These are phyloP conservation scores for Vulpes ferrilata DNA, from an alignment of 2,113 vertebrate species.

Conservation along the genomic window DNA sequence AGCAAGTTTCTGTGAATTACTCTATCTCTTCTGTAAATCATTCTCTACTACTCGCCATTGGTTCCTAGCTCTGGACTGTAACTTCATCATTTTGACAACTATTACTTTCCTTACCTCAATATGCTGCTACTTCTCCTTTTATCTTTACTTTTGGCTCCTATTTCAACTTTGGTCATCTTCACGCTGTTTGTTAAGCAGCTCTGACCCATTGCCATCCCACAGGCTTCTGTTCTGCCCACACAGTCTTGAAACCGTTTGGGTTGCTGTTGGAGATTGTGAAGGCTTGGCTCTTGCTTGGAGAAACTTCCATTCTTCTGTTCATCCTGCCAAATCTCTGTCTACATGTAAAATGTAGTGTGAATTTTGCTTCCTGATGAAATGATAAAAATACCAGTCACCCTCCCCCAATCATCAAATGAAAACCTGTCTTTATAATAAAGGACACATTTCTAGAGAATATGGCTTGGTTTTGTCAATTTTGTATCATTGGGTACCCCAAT, in stretches of 20 bases:
- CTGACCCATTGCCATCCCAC: neutral
- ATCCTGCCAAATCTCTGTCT: slow-evolving; percentile 47
- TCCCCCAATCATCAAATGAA: neutral
- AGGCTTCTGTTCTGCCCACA: slow-evolving; percentile 9
- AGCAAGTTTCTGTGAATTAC: neutral
- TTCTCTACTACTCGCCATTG: neutral
- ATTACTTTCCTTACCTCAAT: neutral
- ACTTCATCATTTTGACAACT: neutral
- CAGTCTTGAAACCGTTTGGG: neutral
- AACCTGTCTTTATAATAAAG: neutral
- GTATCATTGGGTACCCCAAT: neutral
- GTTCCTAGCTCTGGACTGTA: neutral
- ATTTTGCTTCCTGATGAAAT: slow-evolving; percentile 63
- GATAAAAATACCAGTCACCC: neutral
- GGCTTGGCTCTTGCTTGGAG: neutral
- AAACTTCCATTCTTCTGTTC: slow-evolving; percentile 6
- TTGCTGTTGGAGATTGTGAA: slow-evolving; percentile 28
- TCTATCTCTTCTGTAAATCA: slow-evolving; percentile 5
- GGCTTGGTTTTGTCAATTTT: slow-evolving; percentile 1
- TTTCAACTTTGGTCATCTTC: neutral
- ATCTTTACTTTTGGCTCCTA: neutral
- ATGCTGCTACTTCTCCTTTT: neutral
- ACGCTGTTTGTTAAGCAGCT: neutral
- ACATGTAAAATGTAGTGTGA: slow-evolving; percentile 3
- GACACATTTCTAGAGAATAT: slow-evolving; percentile 3